Evolutionary conservation across 2,797 vertebrate species (phyloP).

Genomic region (Enteromius afrohamiltoni): DNA sequence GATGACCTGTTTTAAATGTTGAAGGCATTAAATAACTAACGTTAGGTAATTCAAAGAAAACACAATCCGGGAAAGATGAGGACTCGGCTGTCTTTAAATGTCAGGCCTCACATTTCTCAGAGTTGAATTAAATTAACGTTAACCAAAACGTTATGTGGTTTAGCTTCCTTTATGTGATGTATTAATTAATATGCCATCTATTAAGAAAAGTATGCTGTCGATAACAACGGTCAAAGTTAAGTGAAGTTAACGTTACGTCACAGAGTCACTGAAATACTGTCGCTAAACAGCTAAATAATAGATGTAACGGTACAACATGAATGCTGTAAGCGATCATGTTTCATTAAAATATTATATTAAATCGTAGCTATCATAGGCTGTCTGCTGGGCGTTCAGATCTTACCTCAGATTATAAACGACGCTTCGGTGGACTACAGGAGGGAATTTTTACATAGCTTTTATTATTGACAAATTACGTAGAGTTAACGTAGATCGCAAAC

Average conservation of each 20-base stretch:
- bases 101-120: background rate
- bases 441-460: background rate
- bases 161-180: background rate
- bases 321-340: background rate
- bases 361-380: background rate
- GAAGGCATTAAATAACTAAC: conserved; percentile 1
- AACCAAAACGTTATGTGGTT: background rate
- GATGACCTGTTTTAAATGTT: conserved; percentile 40
- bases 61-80: background rate
- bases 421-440: background rate
- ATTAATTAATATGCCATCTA: background rate
- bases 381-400: background rate
- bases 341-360: background rate
- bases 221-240: background rate
- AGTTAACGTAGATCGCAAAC: background rate
- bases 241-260: background rate
- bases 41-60: background rate
- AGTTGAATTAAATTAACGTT: background rate
- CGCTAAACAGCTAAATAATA: background rate
- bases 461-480: background rate
- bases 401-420: conserved; percentile 37
- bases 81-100: background rate
- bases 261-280: background rate
- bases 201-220: background rate
- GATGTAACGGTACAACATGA: background rate